Evolutionary conservation across 2,113 vertebrate species (phyloP).

Genomic region (Gobius niger): DNA sequence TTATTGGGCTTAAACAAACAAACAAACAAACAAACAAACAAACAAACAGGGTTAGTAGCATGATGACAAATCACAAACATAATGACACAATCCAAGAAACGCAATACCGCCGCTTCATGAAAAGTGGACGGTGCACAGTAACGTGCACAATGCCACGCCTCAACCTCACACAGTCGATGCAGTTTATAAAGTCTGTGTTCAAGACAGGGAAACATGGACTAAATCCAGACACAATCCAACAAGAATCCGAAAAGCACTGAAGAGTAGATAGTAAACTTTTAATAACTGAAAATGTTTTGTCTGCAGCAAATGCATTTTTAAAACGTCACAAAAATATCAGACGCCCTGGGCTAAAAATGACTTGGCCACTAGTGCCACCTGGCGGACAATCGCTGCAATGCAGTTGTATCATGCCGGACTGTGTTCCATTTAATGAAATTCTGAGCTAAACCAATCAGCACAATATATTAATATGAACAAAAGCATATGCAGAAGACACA

Average conservation of each 20-base stretch:
- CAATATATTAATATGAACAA: not conserved
- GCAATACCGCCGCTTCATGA: slow-evolving; percentile 42
- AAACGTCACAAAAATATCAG: too few relatives aligned
- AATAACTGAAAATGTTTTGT: too few relatives aligned
- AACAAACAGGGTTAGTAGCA: too few relatives aligned
- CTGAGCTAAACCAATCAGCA: not conserved
- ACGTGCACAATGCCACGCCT: not conserved
- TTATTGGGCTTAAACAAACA: too few relatives aligned
- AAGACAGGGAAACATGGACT: not conserved
- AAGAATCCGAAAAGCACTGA: too few relatives aligned
- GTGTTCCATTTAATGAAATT: not conserved
- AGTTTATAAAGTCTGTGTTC: not conserved
- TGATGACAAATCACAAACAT: too few relatives aligned
- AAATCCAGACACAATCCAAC: too few relatives aligned
- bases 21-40: too few relatives aligned
- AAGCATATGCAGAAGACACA: slow-evolving; percentile 30
- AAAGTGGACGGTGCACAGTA: not conserved
- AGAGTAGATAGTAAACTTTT: too few relatives aligned
- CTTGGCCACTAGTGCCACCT: slow-evolving; percentile 25
- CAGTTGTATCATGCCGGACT: not conserved
- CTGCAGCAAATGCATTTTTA: too few relatives aligned
- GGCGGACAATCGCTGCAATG: slow-evolving; percentile 2
- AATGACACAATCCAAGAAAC: not conserved
- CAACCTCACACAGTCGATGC: not conserved
- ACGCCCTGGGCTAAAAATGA: not conserved